Evolutionary conservation across 1,140 invertebrate genomes (phyloP).

Genomic region (Glossosoma conforme): DNA sequence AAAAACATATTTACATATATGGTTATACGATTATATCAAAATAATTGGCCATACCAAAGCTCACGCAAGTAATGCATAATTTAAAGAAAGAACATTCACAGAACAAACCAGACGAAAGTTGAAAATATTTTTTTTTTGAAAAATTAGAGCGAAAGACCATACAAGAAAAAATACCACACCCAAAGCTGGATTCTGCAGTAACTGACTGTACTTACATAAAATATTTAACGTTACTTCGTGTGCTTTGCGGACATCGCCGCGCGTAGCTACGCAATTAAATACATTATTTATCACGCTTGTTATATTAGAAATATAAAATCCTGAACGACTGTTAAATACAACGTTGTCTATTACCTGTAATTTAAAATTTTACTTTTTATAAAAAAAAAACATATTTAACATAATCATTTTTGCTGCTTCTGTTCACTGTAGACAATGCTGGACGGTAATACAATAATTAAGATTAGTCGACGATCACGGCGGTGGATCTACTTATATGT

Average conservation of each 20-base stretch:
- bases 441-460: neutral
- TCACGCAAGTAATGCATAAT: too few species aligned
- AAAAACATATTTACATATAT: too few species aligned
- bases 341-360: slow-evolving; percentile 26
- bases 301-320: slow-evolving; percentile 20
- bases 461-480: neutral
- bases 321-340: slow-evolving; percentile 22
- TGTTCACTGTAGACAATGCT: too few species aligned
- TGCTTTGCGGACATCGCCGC: slow-evolving; percentile 6
- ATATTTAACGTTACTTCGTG: slow-evolving; percentile 17
- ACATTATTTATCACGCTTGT: slow-evolving; percentile 15
- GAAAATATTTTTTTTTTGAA: too few species aligned
- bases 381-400: neutral
- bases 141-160: slow-evolving; percentile 8
- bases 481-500: neutral
- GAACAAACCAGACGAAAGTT: too few species aligned
- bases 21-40: too few species aligned
- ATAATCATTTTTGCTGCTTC: too few species aligned
- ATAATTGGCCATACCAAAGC: too few species aligned
- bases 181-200: slow-evolving; percentile 13
- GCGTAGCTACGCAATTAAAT: slow-evolving; percentile 14
- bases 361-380: slow-evolving; percentile 3
- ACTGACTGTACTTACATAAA: slow-evolving; percentile 28
- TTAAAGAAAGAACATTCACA: too few species aligned
- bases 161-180: slow-evolving; percentile 10